phyloP scores from a whole-genome alignment of 2,113 vertebrate species.

The Fregetta grallaria region DNA sequence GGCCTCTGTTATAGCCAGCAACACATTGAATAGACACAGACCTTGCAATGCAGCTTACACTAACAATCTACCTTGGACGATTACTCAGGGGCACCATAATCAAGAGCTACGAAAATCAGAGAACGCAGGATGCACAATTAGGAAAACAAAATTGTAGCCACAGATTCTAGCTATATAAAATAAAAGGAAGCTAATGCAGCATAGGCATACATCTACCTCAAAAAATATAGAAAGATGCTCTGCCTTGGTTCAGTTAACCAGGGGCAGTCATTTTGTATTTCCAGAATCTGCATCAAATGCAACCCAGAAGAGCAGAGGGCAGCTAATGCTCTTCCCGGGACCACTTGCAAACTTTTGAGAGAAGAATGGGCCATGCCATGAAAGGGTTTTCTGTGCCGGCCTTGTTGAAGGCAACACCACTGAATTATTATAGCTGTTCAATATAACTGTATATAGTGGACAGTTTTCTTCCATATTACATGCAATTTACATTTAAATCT shows the following conservation, averaged over 20 bases:
- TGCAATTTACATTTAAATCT: background rate
- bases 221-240: background rate
- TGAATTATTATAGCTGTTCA: background rate
- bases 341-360: background rate
- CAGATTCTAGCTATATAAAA: background rate
- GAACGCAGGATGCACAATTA: constrained; percentile 18
- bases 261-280: background rate
- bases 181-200: background rate
- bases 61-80: constrained; percentile 52
- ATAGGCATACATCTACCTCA: background rate
- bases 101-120: constrained; percentile 28
- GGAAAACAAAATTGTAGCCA: background rate
- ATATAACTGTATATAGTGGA: background rate
- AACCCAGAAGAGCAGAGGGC: background rate
- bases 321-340: background rate
- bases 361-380: rapidly evolving
- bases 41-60: constrained; percentile 26
- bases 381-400: background rate
- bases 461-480: background rate
- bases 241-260: background rate
- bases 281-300: background rate
- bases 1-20: constrained; percentile 61
- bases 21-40: constrained; percentile 45
- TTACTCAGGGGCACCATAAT: background rate
- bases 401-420: background rate